phyloP scores from a whole-genome alignment of 2,113 vertebrate genomes.

The Atherinomorus stipes region DNA sequence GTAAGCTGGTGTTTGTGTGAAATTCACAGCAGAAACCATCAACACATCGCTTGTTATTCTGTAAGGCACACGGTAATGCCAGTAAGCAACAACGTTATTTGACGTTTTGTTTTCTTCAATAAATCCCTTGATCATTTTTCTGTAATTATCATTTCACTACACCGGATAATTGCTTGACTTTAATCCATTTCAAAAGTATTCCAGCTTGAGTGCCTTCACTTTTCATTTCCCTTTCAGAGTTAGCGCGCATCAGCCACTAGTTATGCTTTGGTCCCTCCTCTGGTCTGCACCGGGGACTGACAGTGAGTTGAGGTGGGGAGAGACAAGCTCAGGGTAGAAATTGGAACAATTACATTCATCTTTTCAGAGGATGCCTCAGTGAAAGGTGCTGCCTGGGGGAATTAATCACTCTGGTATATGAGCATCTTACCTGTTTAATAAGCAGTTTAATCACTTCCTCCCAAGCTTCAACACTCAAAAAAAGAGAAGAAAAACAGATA shows the following conservation, averaged over 20 bases:
- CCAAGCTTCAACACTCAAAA: conserved; percentile 71
- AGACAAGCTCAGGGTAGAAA: conserved; percentile 47
- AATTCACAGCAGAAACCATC: conserved; percentile 7
- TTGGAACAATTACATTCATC: conserved; percentile 55
- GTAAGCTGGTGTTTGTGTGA: background rate
- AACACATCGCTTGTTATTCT: conserved; percentile 37
- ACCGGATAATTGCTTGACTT: conserved; percentile 53
- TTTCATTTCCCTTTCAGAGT: conserved; percentile 1
- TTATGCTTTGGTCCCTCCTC: conserved; percentile 34
- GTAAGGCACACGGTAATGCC: conserved; percentile 4
- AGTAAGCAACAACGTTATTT: conserved; percentile 8
- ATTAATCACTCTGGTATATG: conserved; percentile 65
- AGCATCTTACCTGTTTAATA: conserved; percentile 80
- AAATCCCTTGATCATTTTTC: conserved; percentile 47
- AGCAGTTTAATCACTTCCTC: conserved; percentile 75
- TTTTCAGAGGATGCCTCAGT: conserved; percentile 46
- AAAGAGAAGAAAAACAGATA: conserved; percentile 32
- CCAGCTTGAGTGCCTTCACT: conserved; percentile 23
- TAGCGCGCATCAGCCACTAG: conserved; percentile 33
- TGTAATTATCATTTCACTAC: conserved; percentile 42
- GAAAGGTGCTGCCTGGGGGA: conserved; percentile 56
- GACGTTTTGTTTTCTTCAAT: conserved; percentile 48
- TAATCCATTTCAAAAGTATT: conserved; percentile 42
- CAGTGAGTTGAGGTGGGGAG: conserved; percentile 30
- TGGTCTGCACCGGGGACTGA: conserved; percentile 25